phyloP scores from a whole-genome alignment of 2,113 vertebrate genomes.

The Podocnemis expansa region DNA sequence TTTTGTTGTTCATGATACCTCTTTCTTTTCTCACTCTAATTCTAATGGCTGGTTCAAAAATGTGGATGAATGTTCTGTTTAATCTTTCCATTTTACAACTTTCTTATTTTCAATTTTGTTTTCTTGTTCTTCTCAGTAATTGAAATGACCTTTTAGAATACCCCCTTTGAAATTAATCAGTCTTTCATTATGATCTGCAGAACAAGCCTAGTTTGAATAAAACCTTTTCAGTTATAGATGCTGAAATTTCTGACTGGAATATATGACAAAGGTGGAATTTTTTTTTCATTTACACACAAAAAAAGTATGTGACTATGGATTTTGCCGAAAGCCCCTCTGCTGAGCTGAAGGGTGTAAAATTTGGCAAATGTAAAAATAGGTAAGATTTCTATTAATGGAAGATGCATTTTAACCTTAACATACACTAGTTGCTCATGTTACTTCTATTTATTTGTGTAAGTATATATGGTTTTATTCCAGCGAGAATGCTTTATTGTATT shows the following conservation, averaged over 20 bases:
- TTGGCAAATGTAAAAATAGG: neutral
- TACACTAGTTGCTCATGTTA: neutral
- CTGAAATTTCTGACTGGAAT: neutral
- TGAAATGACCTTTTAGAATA: neutral
- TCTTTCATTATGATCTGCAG: neutral
- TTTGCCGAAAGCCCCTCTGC: neutral
- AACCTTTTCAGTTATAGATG: neutral
- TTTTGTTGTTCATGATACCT: neutral
- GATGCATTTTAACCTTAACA: neutral
- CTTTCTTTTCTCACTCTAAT: neutral
- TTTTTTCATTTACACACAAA: neutral
- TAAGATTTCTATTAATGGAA: neutral
- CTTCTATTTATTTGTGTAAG: neutral
- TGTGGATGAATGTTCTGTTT: neutral
- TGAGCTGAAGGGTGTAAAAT: neutral
- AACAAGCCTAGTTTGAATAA: neutral
- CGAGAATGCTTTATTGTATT: neutral
- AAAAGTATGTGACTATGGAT: neutral
- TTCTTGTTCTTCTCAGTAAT: neutral
- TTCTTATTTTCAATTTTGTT: neutral
- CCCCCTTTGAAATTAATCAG: neutral
- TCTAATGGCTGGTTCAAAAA: neutral
- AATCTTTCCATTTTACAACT: rapidly evolving
- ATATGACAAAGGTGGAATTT: neutral
- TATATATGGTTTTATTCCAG: neutral